Evolutionary conservation across 2,888 invertebrate genomes (phyloP), one percentile per base, ranked within the genome.

Genomic region (Ethmia dodecea): DNA sequence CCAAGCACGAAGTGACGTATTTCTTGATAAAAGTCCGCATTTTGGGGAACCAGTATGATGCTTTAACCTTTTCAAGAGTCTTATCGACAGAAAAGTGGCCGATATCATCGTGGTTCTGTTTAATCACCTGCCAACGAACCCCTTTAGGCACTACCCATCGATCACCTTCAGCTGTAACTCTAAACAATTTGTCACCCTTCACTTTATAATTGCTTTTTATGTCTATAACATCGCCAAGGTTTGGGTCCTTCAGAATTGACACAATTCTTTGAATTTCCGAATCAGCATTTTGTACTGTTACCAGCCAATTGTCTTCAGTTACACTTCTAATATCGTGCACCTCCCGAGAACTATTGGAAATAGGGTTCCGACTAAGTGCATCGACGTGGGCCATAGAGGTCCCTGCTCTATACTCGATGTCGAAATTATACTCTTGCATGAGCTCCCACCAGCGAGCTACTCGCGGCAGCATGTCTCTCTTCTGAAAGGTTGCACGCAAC

Each of bases 31-130:
- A 73, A 1, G 44, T 35, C 15, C 50, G 45, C 66, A 76, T 63
- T 8, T 57, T 49, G 0, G 62, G 60, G 32, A 78, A 78, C 70
- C 71, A 79, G 44, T 69, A 81, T 11, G 52, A 41, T 26, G 55
- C 11, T 9, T 33, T 35, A 1, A 44, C 18, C 28, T 44, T 44
- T 4, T 36, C 38, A 8, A 40, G 26, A 0, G 43, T 45, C 28
- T 45, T 45, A 1, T 45, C 42, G 6, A 38, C 14, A 3, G 31
- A 22, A 12, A 42, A 43, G 25, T 48, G 43, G 8, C 45, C 45
- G 5, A 44, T 42, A 10, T 45, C 41, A 13, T 42, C 42, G 12
- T 42, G 44, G 22, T 25, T 30, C 12, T 28, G 16, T 6, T 46
- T 39, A 3, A 42, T 20, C 1, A 45, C 24, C 11, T 45, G 37